Evolutionary conservation across 2,888 invertebrate genomes (phyloP).

Genomic region (Hipparchia semele): DNA sequence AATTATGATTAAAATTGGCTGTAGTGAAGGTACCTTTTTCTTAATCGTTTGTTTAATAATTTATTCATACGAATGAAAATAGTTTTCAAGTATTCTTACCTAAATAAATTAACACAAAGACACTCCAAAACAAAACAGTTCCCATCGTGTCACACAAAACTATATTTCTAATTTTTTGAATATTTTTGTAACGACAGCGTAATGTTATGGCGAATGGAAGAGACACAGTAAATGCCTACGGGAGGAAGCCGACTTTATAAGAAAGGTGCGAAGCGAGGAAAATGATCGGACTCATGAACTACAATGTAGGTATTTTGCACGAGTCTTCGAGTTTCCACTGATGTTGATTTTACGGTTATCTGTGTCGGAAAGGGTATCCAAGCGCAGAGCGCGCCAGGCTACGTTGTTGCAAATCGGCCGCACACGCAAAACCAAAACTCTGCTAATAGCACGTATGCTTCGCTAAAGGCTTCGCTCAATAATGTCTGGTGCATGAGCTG

Average conservation of each 20-base stretch:
- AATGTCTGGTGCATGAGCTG: too few species aligned
- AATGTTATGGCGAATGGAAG: slow-evolving; percentile 19
- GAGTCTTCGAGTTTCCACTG: slow-evolving; percentile 10
- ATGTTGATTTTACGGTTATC: not conserved
- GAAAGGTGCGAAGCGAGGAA: slow-evolving; percentile 31
- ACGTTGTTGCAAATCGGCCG: not conserved
- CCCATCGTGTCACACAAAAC: slow-evolving; percentile 20
- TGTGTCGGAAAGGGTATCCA: not conserved
- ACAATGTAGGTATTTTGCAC: slow-evolving; percentile 21
- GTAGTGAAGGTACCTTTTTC: too few species aligned
- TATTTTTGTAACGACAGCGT: slow-evolving; percentile 6
- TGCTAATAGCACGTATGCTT: too few species aligned
- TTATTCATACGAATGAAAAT: not conserved
- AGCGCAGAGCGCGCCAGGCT: not conserved
- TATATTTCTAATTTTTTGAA: not conserved
- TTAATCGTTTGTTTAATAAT: not conserved
- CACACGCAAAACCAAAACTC: not conserved
- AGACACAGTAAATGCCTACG: slow-evolving; percentile 25
- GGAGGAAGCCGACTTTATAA: slow-evolving; percentile 35
- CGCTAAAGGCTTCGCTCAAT: too few species aligned
- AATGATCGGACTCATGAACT: slow-evolving; percentile 22
- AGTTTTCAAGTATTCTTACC: slow-evolving; percentile 12
- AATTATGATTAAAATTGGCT: too few species aligned
- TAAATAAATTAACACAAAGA: slow-evolving; percentile 11
- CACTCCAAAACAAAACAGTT: slow-evolving; percentile 5